phyloP scores from a whole-genome alignment of 2,888 invertebrate genomes.

The Stratiomys singularior region DNA sequence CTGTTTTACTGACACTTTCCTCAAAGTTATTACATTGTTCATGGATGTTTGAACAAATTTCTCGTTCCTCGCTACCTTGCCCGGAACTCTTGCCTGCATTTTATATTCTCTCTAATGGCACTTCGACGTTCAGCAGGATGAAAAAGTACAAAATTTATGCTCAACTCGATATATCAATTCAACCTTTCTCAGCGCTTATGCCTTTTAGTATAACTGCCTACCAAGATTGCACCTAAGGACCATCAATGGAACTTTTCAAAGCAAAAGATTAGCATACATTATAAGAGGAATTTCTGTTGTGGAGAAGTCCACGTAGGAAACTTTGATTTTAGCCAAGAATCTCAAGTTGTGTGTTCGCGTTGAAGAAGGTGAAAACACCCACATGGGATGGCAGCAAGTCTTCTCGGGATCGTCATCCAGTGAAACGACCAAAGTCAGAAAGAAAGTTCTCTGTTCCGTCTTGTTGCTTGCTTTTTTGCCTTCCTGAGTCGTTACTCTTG shows the following conservation, averaged over 20 bases:
- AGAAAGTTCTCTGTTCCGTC: not conserved
- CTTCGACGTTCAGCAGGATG: not conserved
- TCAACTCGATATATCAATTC: not conserved
- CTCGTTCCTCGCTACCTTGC: too few relatives aligned
- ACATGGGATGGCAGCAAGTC: constrained; percentile 1
- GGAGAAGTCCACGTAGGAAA: constrained; percentile 2
- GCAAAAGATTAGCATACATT: constrained; percentile 33
- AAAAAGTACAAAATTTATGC: constrained; percentile 18
- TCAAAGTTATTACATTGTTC: too few relatives aligned
- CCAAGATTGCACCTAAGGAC: not conserved
- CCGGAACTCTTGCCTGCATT: not conserved
- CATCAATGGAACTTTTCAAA: constrained; percentile 16
- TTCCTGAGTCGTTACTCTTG: not conserved
- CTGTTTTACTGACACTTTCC: too few relatives aligned
- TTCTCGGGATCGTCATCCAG: not conserved
- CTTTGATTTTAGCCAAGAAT: constrained; percentile 30
- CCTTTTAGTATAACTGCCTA: constrained; percentile 4
- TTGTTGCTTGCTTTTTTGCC: not conserved
- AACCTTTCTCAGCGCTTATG: not conserved
- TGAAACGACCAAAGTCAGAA: not conserved
- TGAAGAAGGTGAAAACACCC: not conserved
- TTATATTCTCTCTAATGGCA: not conserved
- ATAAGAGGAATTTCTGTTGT: not conserved
- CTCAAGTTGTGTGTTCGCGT: not conserved
- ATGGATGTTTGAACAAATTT: too few relatives aligned